Evolutionary conservation across 1,140 invertebrate species (phyloP).

Genomic region (Cyclargus thomasi): DNA sequence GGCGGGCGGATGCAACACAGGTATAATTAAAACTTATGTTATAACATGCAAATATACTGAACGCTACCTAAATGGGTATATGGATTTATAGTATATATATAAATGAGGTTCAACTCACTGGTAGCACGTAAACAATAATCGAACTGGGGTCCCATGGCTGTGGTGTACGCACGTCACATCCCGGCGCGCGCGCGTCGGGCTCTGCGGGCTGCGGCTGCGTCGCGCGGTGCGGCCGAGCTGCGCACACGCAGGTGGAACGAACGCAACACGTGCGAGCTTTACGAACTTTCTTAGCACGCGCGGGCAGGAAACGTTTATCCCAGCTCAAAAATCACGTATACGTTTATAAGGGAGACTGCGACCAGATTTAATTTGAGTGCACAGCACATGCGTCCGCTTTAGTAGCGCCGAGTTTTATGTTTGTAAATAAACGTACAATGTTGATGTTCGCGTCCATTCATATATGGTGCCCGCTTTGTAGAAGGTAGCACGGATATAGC

Average conservation of each 20-base stretch:
- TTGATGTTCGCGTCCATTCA: conserved; percentile 58
- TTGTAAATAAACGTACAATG: conserved; percentile 69
- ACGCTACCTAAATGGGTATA: neutral
- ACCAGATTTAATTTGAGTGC: conserved; percentile 55
- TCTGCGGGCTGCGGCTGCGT: conserved; percentile 42
- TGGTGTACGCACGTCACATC: conserved; percentile 63
- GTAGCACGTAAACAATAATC: conserved; percentile 66
- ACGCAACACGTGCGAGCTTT: conserved; percentile 59
- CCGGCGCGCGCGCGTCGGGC: conserved; percentile 51
- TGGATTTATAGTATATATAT: neutral
- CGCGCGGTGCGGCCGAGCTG: conserved; percentile 30
- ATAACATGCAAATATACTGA: neutral
- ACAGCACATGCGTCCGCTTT: conserved; percentile 42
- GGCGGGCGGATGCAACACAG: neutral
- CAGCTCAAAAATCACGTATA: conserved; percentile 38
- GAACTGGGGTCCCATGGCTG: conserved; percentile 65
- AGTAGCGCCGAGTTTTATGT: conserved; percentile 56
- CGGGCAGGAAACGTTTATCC: conserved; percentile 46
- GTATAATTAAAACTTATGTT: neutral
- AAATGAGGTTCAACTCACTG: conserved; percentile 46
- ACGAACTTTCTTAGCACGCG: conserved; percentile 64
- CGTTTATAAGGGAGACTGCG: conserved; percentile 44
- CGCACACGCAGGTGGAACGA: conserved; percentile 52
- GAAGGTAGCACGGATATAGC: neutral
- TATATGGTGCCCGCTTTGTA: conserved; percentile 40